These are phyloP conservation scores for Tenthredo notha DNA, from an alignment of 2,888 invertebrate genomes.

Conservation along the genomic window DNA sequence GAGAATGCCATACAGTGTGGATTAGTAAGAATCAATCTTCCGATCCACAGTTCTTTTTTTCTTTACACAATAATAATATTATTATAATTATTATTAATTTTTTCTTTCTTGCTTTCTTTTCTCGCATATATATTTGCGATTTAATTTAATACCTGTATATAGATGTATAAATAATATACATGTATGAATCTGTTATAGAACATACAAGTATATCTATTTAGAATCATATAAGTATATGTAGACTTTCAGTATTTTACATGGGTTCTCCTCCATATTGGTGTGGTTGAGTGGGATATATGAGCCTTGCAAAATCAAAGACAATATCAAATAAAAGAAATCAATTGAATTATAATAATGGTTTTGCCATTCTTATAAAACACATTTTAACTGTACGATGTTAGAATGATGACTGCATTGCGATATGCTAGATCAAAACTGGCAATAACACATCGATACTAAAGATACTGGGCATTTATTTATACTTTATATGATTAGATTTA, in stretches of 20 bases:
- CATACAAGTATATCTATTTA: constrained; percentile 56
- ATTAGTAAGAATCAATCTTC: constrained; percentile 59
- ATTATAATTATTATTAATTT: constrained; percentile 61
- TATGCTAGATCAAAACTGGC: constrained; percentile 21
- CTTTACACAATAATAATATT: constrained; percentile 66
- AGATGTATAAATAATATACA: constrained; percentile 61
- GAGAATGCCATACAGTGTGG: constrained; percentile 65
- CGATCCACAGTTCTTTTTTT: constrained; percentile 51
- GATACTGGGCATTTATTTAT: constrained; percentile 26
- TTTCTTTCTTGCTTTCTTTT: constrained; percentile 61
- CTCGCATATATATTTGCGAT: constrained; percentile 59
- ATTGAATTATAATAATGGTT: background rate
- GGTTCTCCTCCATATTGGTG: constrained; percentile 58
- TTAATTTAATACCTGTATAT: constrained; percentile 56
- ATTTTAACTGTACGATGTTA: background rate
- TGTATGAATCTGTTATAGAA: constrained; percentile 57
- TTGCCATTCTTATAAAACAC: constrained; percentile 5
- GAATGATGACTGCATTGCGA: constrained; percentile 39
- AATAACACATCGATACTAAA: constrained; percentile 23
- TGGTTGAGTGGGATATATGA: constrained; percentile 12
- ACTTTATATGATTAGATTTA: constrained; percentile 22
- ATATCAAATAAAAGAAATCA: background rate
- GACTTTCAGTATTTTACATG: constrained; percentile 75
- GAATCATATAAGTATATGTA: constrained; percentile 68
- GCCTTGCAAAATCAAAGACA: constrained; percentile 27